Conservation (phyloP, 1,140 invertebrate genomes). For the Akabosia matsudoensis region DNA sequence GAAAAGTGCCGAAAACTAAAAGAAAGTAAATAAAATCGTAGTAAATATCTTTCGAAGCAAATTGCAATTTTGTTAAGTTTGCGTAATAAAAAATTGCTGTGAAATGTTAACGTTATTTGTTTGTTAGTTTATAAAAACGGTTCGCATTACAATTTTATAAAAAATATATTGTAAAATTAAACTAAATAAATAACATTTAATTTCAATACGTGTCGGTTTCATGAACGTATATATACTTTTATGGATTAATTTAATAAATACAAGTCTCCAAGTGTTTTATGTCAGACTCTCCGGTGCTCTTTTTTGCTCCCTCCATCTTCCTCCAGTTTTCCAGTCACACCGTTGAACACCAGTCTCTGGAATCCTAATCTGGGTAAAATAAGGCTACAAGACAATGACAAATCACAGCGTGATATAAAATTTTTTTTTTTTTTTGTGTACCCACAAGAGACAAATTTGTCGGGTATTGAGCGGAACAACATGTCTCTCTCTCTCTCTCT, state of each 20-base stretch:
- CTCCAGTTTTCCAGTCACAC: too few species aligned
- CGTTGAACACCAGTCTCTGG: neutral
- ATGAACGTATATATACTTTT: too few species aligned
- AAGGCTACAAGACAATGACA: constrained; percentile 16
- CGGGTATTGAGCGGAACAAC: neutral
- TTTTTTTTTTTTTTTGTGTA: too few species aligned
- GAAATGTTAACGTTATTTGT: neutral
- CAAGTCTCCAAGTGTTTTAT: too few species aligned
- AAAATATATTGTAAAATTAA: neutral
- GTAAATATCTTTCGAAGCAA: too few species aligned
- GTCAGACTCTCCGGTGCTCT: too few species aligned
- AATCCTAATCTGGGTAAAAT: constrained; percentile 17
- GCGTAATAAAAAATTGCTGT: neutral
- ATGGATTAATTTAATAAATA: too few species aligned
- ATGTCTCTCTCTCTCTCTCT: too few species aligned
- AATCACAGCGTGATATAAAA: constrained; percentile 16
- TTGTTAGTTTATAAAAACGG: neutral
- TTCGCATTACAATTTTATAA: neutral
- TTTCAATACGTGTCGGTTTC: too few species aligned
- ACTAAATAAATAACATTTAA: neutral
- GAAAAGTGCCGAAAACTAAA: constrained; percentile 34
- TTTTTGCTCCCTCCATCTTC: too few species aligned
- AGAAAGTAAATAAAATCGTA: neutral
- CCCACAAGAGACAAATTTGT: constrained; percentile 3
- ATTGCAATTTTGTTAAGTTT: too few species aligned